phyloP scores from a whole-genome alignment of 2,113 vertebrate species.

The Pitta sordida region DNA sequence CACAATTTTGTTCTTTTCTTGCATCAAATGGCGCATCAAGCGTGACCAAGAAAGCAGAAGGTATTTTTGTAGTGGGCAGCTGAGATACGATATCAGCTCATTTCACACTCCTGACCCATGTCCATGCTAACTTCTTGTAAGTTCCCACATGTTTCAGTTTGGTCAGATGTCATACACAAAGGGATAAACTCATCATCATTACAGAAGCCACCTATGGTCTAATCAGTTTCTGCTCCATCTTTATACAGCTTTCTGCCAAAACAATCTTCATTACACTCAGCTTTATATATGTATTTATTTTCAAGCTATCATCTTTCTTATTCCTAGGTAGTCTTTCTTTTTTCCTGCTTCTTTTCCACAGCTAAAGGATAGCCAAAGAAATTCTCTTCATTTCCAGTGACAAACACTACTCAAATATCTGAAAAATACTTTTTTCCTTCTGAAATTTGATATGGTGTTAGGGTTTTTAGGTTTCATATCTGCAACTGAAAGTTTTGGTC shows the following conservation, averaged over 20 bases:
- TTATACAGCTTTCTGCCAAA: background rate
- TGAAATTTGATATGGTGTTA: background rate
- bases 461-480: background rate
- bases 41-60: background rate
- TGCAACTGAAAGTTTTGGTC: background rate
- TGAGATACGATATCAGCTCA: accelerated
- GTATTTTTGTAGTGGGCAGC: background rate
- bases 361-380: background rate
- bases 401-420: background rate
- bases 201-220: background rate
- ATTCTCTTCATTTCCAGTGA: background rate
- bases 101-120: background rate
- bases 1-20: background rate
- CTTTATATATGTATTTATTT: background rate
- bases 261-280: background rate
- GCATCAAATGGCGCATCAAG: background rate
- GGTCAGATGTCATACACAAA: background rate
- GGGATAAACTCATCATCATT: background rate
- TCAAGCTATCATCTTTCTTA: background rate
- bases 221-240: background rate
- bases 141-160: background rate
- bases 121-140: background rate
- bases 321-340: background rate
- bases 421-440: background rate
- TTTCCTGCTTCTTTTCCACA: background rate